Percentiles rank a stretch among this genome's conserved stretches.
Evolutionary conservation across 1,140 invertebrate species (phyloP).

Genomic region (Cydia splendana): DNA sequence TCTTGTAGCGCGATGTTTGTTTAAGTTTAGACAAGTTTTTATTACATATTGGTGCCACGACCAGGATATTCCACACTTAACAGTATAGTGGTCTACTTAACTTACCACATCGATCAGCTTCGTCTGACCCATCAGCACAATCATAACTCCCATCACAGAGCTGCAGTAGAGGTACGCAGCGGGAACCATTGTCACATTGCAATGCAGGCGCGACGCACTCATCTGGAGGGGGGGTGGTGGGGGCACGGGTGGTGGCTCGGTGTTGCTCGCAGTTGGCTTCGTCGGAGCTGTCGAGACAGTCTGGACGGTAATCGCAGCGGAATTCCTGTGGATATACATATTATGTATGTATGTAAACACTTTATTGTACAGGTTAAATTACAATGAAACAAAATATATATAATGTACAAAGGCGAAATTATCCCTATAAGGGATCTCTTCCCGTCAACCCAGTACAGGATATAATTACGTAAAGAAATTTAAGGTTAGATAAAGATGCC

Average conservation of each 20-base stretch:
- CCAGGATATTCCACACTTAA: neutral
- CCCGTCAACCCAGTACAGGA: too few species aligned
- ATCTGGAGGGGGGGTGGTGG: constrained; percentile 41
- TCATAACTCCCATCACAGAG: constrained; percentile 85
- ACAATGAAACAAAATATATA: too few species aligned
- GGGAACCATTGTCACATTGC: constrained; percentile 83
- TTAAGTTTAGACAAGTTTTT: too few species aligned
- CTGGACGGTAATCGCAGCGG: constrained; percentile 84
- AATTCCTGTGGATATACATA: constrained; percentile 78
- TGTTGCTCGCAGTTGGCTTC: constrained; percentile 79
- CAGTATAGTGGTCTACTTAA: constrained; percentile 44
- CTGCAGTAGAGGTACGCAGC: constrained; percentile 83
- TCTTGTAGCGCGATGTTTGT: too few species aligned
- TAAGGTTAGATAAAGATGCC: too few species aligned
- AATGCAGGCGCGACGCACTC: constrained; percentile 83
- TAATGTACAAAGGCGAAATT: too few species aligned
- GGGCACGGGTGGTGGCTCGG: constrained; percentile 34
- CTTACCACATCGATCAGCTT: constrained; percentile 86
- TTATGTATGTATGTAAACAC: too few species aligned
- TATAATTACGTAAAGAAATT: too few species aligned
- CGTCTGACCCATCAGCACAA: constrained; percentile 93
- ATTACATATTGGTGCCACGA: too few species aligned
- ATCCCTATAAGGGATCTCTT: too few species aligned
- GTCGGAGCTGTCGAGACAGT: constrained; percentile 86
- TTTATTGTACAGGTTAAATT: too few species aligned